phyloP scores from a whole-genome alignment of 2,113 vertebrate genomes.

The Jaculus jaculus region DNA sequence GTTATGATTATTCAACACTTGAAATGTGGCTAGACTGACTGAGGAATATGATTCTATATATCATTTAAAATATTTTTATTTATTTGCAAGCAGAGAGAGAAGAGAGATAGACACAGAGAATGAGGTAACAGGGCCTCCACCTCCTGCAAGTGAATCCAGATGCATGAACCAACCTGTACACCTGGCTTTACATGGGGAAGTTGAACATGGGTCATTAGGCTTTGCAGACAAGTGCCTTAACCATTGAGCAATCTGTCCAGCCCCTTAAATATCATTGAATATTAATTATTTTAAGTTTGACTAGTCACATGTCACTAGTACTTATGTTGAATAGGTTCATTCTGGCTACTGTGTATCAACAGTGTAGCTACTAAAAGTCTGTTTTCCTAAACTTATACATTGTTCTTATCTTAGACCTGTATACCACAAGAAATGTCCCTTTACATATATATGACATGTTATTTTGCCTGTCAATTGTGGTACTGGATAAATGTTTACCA shows the following conservation, averaged over 20 bases:
- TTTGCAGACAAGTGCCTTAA: too few species aligned
- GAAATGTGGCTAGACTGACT: neutral
- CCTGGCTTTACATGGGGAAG: too few species aligned
- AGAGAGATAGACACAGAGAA: too few species aligned
- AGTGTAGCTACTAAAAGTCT: neutral
- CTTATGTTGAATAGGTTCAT: neutral
- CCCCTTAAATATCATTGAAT: neutral
- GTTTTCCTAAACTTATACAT: neutral
- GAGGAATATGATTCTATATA: neutral
- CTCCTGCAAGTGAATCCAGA: too few species aligned
- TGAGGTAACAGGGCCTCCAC: too few species aligned
- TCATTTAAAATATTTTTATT: neutral
- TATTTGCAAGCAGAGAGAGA: neutral
- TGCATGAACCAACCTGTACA: too few species aligned
- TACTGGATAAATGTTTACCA: neutral
- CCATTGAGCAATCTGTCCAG: too few species aligned
- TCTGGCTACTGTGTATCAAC: neutral
- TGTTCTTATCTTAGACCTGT: neutral
- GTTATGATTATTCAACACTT: neutral
- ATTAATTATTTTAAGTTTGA: slow-evolving; percentile 32
- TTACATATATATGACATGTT: neutral
- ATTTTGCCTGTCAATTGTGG: neutral
- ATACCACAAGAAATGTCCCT: neutral
- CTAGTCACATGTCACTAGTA: neutral
- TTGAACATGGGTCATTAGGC: too few species aligned